These are phyloP conservation scores for Lepus oiostolus DNA, from an alignment of 2,797 vertebrate species.

Conservation along the genomic window DNA sequence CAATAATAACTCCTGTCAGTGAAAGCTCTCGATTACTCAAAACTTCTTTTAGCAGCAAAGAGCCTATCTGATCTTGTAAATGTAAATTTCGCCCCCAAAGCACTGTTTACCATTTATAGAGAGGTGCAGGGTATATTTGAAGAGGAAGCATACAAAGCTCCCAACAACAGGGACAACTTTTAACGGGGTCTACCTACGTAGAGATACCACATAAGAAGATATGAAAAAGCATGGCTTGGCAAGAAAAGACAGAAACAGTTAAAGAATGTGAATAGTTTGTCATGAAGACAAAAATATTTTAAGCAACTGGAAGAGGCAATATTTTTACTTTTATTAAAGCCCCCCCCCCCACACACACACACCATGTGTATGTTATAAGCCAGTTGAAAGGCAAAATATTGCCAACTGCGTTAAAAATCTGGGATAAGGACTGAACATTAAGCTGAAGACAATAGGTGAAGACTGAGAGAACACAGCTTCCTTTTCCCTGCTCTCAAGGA, in stretches of 20 bases:
- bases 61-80: constrained; percentile 68
- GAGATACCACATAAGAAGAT: constrained; percentile 85
- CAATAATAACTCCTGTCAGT: constrained; percentile 63
- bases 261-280: constrained; percentile 73
- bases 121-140: constrained; percentile 80
- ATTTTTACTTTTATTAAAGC: neutral
- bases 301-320: constrained; percentile 31
- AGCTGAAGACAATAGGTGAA: neutral
- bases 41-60: constrained; percentile 79
- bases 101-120: constrained; percentile 84
- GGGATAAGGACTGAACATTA: neutral
- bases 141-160: constrained; percentile 80
- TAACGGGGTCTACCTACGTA: constrained; percentile 76
- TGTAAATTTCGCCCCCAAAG: constrained; percentile 86
- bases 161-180: constrained; percentile 76
- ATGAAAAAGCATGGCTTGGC: constrained; percentile 70
- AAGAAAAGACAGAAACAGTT: constrained; percentile 83
- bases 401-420: neutral
- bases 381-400: neutral
- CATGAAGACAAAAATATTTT: constrained; percentile 25
- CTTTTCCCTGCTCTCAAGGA: neutral
- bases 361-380: neutral
- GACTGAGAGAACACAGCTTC: neutral
- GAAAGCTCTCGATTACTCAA: constrained; percentile 69
- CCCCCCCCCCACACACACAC: too few relatives aligned